Evolutionary conservation across 2,113 vertebrate genomes (phyloP), one percentile per base, ranked within the genome.

Genomic region (Opisthocomus hoazin): DNA sequence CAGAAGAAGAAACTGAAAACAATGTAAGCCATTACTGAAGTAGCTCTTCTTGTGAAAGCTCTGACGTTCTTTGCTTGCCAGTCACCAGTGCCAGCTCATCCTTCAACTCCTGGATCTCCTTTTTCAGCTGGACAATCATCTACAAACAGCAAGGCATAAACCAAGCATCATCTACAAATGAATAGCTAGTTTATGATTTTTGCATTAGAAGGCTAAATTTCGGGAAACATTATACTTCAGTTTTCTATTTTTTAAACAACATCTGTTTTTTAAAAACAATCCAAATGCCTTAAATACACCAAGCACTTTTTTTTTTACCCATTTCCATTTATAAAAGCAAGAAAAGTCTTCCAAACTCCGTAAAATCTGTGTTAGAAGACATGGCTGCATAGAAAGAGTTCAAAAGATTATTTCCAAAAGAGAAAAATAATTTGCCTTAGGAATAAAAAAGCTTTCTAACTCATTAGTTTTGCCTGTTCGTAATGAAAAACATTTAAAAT

Each of bases 81-180:
- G 98, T 99, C 91, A 98, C 94, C 92, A 99, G 75, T 5, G 96
- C 96, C 92, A 99, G 98, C 93, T 99, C 99, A 73, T 99, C 98
- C 96, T 98, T 99, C 96, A 99, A 96, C 29, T 97, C 98, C 93
- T 98, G 98, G 90, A 99, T 97, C 97, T 99, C 99, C 81, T 98
- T 99, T 93, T 98, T 99, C 90, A 99, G 97, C 78, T 97, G 98
- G 9, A 95, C 34, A 79, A 99, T 99, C 87, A 99, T 61, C 99
- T 99, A 81, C 41, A 94, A 95, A 97, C 15, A 97, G 51, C 17
- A 95, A 95, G 53, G 36, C 8, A 94, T 68, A 94, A 93, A 95
- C 26, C 58, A 77, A 90, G 45, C 45, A 87, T 91, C 61, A 96
- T 27, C 50, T 89, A 79, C 43, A 94, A 82, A 80, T 54, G 29